Base-by-base conservation (phyloP, 2,888 invertebrate species). In the Eristalinus sepulchralis region DNA sequence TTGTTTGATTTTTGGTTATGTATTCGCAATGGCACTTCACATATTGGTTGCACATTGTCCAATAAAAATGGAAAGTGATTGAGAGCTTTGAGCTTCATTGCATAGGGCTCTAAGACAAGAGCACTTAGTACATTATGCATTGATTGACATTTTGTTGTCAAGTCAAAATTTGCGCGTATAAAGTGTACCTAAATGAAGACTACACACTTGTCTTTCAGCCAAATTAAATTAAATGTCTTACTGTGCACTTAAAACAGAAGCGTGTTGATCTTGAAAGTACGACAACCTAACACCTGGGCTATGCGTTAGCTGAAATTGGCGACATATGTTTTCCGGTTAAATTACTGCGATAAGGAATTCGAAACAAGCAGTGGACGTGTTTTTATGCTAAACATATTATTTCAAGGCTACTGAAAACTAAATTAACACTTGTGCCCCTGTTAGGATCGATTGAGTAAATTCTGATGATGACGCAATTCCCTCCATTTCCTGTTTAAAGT, bases 21-120 rank as follows among this genome's bases (percentile, higher is more conserved):
- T 47, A 47, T 31, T n/a, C 17, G 22, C 20, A 47, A n/a, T 17
- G 11, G 47, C 66, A 39, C 39, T 66, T 20, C 22, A 22, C 2
- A 68, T 13, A n/a, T 34, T 34, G 20, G n/a, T 22, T 57, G 57
- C 34, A 68, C 24, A 57, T 68, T 39, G 34, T 24, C 34, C 22
- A 68, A 57, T 57, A 34, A 57, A 68, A 57, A 68, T 68, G 68
- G 68, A 68, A 68, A 68, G 68, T 68, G 57, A 68, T 60, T 20
- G 36, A 0, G 22, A 13, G 57, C 17, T 55, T 20, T 55, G 4
- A 11, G 1, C 2, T 59, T 17, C 22, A 68, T 22, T 57, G 9
- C 22, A 8, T 57, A 10, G 11, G 1, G 47, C 60, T 47, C 60
- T 31, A 24, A 39, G 5, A 27, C 27, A 3, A 5, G 27, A 27